A percentile compares a stretch with the other conserved stretches of the same genome.
Conservation (phyloP, 2,113 vertebrate species). For the Cebidichthys violaceus region DNA sequence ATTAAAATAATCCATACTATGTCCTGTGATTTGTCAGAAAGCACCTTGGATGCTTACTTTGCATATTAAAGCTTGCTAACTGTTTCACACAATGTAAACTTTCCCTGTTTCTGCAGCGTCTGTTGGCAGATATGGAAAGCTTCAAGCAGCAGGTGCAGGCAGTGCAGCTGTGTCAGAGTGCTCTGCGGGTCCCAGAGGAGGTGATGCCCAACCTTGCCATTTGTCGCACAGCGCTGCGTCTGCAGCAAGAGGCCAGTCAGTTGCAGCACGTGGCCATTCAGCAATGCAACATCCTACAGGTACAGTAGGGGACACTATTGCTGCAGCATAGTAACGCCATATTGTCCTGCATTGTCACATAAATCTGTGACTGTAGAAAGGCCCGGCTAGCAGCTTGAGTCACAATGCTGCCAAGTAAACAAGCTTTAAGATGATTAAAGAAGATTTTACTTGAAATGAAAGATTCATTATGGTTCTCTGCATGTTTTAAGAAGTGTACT, state of each 20-base stretch:
- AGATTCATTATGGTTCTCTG: not conserved
- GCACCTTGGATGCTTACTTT: not conserved
- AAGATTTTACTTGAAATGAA: not conserved
- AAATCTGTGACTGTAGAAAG: not conserved
- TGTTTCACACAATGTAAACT: not conserved
- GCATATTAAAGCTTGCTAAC: not conserved
- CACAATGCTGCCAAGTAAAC: not conserved
- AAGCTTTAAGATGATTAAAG: not conserved
- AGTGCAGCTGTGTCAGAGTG: constrained; percentile 91
- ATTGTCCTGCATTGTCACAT: not conserved
- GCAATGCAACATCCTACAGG: constrained; percentile 97
- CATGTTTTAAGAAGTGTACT: not conserved
- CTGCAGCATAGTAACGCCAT: not conserved
- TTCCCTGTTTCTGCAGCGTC: constrained; percentile 79
- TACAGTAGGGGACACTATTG: constrained; percentile 50
- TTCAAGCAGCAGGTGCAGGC: constrained; percentile 95
- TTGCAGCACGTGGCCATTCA: constrained; percentile 95
- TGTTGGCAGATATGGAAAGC: constrained; percentile 93
- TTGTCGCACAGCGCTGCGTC: constrained; percentile 90
- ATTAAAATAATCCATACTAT: not conserved
- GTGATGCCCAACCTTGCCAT: constrained; percentile 89
- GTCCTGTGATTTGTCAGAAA: not conserved
- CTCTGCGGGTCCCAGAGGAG: constrained; percentile 92
- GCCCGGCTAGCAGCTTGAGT: not conserved
- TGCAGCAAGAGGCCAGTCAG: constrained; percentile 95